These are phyloP conservation scores for Ceyx erithaca DNA, from an alignment of 2,797 vertebrate genomes.

Conservation along the genomic window DNA sequence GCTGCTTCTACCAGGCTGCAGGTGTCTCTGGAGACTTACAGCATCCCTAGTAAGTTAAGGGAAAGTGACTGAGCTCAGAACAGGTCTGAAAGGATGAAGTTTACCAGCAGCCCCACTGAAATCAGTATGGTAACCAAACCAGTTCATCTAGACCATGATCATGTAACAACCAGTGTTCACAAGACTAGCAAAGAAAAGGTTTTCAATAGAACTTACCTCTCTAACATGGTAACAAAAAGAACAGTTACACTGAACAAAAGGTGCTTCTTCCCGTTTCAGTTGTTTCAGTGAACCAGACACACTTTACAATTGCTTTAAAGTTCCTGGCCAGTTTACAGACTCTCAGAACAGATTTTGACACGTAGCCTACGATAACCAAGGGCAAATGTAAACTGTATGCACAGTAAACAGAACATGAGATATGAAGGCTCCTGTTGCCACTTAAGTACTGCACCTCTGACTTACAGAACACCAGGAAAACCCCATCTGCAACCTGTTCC, in stretches of 20 bases:
- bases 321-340: not conserved
- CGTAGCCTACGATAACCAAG: not conserved
- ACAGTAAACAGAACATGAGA: not conserved
- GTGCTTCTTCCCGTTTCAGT: not conserved
- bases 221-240: not conserved
- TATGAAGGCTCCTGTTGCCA: not conserved
- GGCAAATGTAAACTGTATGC: not conserved
- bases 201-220: not conserved
- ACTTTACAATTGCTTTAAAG: not conserved
- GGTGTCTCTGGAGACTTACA: not conserved
- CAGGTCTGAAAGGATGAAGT: not conserved
- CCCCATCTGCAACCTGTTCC: not conserved
- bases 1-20: not conserved
- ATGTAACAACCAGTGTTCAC: not conserved
- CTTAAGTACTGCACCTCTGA: not conserved
- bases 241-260: not conserved
- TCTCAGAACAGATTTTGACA: not conserved
- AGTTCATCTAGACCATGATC: not conserved
- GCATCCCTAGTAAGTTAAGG: not conserved
- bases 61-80: not conserved
- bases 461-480: not conserved
- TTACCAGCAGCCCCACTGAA: not conserved
- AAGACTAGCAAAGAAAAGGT: not conserved
- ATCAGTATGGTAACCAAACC: not conserved
- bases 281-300: not conserved